A percentile compares a stretch with the other conserved stretches of the same genome.
Evolutionary conservation across 2,888 invertebrate species (phyloP).

Genomic region (Isoperla grammatica): DNA sequence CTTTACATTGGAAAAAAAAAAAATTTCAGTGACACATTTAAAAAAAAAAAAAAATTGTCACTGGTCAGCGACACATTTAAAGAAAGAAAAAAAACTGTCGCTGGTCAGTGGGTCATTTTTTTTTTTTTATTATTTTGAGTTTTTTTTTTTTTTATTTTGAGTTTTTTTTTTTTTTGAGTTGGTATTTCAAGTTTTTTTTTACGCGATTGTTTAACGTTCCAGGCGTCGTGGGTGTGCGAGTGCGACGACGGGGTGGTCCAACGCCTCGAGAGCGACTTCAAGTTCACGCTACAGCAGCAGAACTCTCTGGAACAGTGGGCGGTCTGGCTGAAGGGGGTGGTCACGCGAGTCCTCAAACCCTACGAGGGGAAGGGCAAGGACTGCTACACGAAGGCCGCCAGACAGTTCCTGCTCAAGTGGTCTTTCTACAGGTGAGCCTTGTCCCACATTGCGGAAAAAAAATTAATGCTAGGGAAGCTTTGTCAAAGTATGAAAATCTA

Average conservation of each 20-base stretch:
- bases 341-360: constrained; percentile 81
- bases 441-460: neutral
- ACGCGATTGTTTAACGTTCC: constrained; percentile 36
- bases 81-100: too few relatives aligned
- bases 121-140: too few relatives aligned
- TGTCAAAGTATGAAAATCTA: too few relatives aligned
- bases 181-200: neutral
- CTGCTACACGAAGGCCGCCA: constrained; percentile 76
- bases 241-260: constrained; percentile 82
- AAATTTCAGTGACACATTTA: too few relatives aligned
- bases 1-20: too few relatives aligned
- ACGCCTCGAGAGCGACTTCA: constrained; percentile 86
- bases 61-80: too few relatives aligned
- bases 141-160: too few relatives aligned
- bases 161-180: too few relatives aligned
- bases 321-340: constrained; percentile 91
- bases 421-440: constrained; percentile 85
- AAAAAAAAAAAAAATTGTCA: too few relatives aligned
- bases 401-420: constrained; percentile 96
- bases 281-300: constrained; percentile 82
- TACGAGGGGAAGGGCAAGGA: constrained; percentile 60
- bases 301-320: constrained; percentile 97
- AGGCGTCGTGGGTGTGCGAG: constrained; percentile 97
- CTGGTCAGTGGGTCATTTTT: too few relatives aligned
- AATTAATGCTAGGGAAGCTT: too few relatives aligned